phyloP scores from a whole-genome alignment of 2,888 invertebrate genomes.

The Drosophila gaucha region DNA sequence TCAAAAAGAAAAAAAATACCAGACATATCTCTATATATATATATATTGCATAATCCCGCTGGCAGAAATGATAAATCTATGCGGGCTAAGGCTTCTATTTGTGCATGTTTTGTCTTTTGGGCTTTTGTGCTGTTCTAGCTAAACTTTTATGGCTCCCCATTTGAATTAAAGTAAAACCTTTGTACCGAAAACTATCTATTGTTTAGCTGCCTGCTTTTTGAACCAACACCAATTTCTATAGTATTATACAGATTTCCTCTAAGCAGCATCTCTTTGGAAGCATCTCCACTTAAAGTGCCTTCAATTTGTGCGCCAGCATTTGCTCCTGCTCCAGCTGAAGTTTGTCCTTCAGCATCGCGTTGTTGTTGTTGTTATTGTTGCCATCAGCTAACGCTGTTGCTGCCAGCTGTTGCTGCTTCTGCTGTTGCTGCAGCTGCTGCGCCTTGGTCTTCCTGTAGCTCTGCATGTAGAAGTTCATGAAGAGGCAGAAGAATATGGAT shows the following conservation, averaged over 20 bases:
- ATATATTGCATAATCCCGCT: slow-evolving; percentile 23
- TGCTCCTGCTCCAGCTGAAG: slow-evolving; percentile 12
- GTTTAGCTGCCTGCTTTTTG: slow-evolving; percentile 42
- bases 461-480: slow-evolving; percentile 95
- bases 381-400: slow-evolving; percentile 39
- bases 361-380: slow-evolving; percentile 64
- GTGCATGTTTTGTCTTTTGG: not conserved
- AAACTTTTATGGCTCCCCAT: slow-evolving; percentile 64
- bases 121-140: slow-evolving; percentile 32
- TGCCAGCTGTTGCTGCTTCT: slow-evolving; percentile 36
- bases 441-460: slow-evolving; percentile 87
- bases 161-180: slow-evolving; percentile 66
- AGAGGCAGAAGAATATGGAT: slow-evolving; percentile 94
- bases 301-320: slow-evolving; percentile 62
- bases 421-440: slow-evolving; percentile 34
- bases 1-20: slow-evolving; percentile 10
- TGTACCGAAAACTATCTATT: slow-evolving; percentile 65
- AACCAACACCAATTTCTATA: slow-evolving; percentile 72
- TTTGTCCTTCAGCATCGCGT: slow-evolving; percentile 37
- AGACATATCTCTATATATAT: slow-evolving; percentile 2
- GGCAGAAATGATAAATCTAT: slow-evolving; percentile 23
- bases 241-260: slow-evolving; percentile 45
- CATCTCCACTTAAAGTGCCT: slow-evolving; percentile 62
- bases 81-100: slow-evolving; percentile 23
- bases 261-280: slow-evolving; percentile 45